A percentile compares a stretch with the other conserved stretches of the same genome.
Evolutionary conservation across 2,113 vertebrate genomes (phyloP).

Genomic region (Anolis sagrei): DNA sequence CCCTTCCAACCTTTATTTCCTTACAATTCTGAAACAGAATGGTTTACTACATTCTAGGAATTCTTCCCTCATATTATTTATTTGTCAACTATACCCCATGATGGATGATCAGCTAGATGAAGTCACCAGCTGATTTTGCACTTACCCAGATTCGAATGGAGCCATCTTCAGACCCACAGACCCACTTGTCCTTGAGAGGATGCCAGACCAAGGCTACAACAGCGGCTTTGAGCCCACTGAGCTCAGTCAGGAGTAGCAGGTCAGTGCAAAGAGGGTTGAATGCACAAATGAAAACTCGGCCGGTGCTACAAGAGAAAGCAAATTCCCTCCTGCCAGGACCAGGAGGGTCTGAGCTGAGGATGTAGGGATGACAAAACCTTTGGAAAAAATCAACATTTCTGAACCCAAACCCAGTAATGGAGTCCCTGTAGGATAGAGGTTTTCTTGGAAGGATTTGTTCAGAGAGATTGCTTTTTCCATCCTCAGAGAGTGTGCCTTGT

Average conservation of each 20-base stretch:
- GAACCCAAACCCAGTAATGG: neutral
- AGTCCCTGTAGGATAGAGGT: no score
- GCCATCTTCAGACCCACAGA: constrained; percentile 63
- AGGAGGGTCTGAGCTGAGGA: neutral
- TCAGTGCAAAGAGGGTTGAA: constrained; percentile 45
- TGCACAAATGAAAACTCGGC: constrained; percentile 49
- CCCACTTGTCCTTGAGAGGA: constrained; percentile 46
- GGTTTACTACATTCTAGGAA: neutral
- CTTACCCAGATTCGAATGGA: constrained; percentile 64
- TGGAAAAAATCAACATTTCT: neutral
- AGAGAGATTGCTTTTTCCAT: no score
- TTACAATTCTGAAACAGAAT: neutral
- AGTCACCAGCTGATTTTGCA: neutral
- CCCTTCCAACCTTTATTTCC: neutral
- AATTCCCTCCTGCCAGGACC: constrained; percentile 52
- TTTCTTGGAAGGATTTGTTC: no score
- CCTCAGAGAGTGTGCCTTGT: no score
- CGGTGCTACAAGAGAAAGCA: constrained; percentile 61
- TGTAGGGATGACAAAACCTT: neutral
- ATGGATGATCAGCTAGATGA: no score
- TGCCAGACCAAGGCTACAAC: constrained; percentile 59
- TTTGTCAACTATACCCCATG: neutral
- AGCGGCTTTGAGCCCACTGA: constrained; percentile 49
- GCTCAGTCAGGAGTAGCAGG: constrained; percentile 53
- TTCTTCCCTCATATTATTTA: neutral